Percentiles rank a stretch among this genome's conserved stretches.
These are phyloP conservation scores for Chaetogeoica ovagalla DNA, from an alignment of 2,888 invertebrate genomes.

Conservation along the genomic window DNA sequence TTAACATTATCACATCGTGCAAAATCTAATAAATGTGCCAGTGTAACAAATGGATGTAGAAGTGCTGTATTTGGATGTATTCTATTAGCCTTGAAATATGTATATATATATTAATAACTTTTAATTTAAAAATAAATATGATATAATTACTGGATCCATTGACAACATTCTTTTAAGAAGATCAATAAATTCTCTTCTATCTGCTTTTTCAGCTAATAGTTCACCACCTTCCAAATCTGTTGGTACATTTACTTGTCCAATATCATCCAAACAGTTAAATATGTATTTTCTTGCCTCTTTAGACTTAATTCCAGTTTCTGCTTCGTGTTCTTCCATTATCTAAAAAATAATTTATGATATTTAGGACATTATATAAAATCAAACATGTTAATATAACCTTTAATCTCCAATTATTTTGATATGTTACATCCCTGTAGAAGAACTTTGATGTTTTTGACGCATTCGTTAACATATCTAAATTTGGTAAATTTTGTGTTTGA, in stretches of 20 bases:
- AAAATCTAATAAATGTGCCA: slow-evolving; percentile 92
- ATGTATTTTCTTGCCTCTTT: slow-evolving; percentile 99
- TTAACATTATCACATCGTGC: slow-evolving; percentile 97
- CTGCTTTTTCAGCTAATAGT: slow-evolving; percentile 93
- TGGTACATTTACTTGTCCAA: slow-evolving; percentile 93
- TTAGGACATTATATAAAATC: slow-evolving; percentile 8
- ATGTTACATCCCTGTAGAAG: slow-evolving; percentile 89
- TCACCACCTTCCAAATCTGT: slow-evolving; percentile 98
- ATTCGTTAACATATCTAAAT: slow-evolving; percentile 94
- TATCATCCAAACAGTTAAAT: slow-evolving; percentile 98
- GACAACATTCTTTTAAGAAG: slow-evolving; percentile 97
- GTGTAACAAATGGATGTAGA: slow-evolving; percentile 90
- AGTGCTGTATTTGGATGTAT: slow-evolving; percentile 95
- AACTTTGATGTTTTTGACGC: slow-evolving; percentile 98
- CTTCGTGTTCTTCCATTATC: slow-evolving; percentile 97
- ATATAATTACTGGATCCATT: slow-evolving; percentile 82
- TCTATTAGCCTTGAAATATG: slow-evolving; percentile 74
- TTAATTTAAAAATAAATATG: slow-evolving; percentile 55
- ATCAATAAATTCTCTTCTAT: slow-evolving; percentile 96
- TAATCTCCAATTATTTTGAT: slow-evolving; percentile 65
- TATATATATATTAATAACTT: background rate
- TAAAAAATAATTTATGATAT: slow-evolving; percentile 59
- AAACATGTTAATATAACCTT: slow-evolving; percentile 60
- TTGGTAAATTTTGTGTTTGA: slow-evolving; percentile 95
- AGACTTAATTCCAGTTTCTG: slow-evolving; percentile 95